Base-by-base conservation (phyloP, 2,888 invertebrate species). In the Acleris cristana region DNA sequence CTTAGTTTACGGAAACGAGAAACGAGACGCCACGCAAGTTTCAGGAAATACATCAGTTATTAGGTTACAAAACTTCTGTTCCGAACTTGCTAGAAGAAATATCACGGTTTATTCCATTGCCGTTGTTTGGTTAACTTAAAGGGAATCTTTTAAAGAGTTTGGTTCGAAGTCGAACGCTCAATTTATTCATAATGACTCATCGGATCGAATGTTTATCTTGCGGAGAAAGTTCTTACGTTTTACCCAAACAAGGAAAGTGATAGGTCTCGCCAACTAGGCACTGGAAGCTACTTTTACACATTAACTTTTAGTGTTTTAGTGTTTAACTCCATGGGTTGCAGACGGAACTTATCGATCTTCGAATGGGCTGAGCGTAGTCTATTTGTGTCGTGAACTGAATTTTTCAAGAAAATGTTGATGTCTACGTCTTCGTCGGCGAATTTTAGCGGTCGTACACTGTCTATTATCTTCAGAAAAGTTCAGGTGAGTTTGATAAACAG, bases 391-490 rank as follows among this genome's bases (percentile, higher is more conserved):
- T 64, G 62, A 56, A 57, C 61, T 48, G 61, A 14, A 54, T 67
- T 67, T 40, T 63, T 69, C 65, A 65, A 57, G 14, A 83, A 77
- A 72, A 91, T 91, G 92, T 79, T 90, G 74, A 84, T 87, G 74
- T 86, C 90, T 34, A 75, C 83, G 23, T 77, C 81, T 18, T 79
- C 84, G 8, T 74, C 85, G 53, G 79, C 84, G 48, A 87, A 82
- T 71, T 73, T 88, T 70, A 82, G 82, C 54, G 82, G 83, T 52
- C 84, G 87, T 69, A 82, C 92, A 16, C 70, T 90, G 75, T 84
- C 90, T 5, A 84, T 86, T 44, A 86, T 89, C 79, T 88, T 90
- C 74, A 83, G 89, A 75, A 86, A 84, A 72, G 82, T 81, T 69
- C 81, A 74, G 63, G 83, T 83, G 69, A 60, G 64, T 69, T 26